Percentiles rank a stretch among this genome's conserved stretches.
These are phyloP conservation scores for Stenurella melanura DNA, from an alignment of 2,888 invertebrate genomes.

Conservation along the genomic window DNA sequence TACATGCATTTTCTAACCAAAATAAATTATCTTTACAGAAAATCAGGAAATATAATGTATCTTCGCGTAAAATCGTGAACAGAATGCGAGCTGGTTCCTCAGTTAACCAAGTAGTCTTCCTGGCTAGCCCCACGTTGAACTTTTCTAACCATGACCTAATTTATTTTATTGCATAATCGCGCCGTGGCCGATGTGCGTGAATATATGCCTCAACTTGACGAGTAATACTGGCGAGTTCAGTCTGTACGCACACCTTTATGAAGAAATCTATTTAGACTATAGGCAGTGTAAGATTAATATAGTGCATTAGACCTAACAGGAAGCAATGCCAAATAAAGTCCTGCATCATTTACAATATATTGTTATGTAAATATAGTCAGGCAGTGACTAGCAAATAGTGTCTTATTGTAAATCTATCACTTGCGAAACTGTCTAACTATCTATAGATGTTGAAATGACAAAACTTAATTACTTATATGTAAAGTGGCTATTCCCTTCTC, in stretches of 20 bases:
- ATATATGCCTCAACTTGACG: too few relatives aligned
- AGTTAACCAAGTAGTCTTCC: too few relatives aligned
- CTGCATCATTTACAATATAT: background rate
- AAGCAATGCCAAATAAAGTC: background rate
- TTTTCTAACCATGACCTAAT: too few relatives aligned
- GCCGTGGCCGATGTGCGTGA: too few relatives aligned
- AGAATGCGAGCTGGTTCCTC: too few relatives aligned
- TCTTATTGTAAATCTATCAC: background rate
- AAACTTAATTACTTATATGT: background rate
- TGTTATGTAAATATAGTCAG: background rate
- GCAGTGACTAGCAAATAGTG: slow-evolving; percentile 4
- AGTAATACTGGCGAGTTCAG: background rate
- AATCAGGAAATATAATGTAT: too few relatives aligned
- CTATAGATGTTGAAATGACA: background rate
- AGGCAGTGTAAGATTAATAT: background rate
- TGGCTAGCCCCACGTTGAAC: too few relatives aligned
- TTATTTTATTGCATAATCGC: too few relatives aligned
- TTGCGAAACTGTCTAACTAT: background rate
- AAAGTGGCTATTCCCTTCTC: background rate
- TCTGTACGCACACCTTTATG: background rate
- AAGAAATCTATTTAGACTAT: background rate
- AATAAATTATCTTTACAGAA: too few relatives aligned
- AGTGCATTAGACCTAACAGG: background rate
- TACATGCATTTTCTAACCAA: too few relatives aligned
- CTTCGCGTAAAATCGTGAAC: too few relatives aligned